Conservation (phyloP, 1,140 invertebrate genomes). For the Heliconius hewitsoni region DNA sequence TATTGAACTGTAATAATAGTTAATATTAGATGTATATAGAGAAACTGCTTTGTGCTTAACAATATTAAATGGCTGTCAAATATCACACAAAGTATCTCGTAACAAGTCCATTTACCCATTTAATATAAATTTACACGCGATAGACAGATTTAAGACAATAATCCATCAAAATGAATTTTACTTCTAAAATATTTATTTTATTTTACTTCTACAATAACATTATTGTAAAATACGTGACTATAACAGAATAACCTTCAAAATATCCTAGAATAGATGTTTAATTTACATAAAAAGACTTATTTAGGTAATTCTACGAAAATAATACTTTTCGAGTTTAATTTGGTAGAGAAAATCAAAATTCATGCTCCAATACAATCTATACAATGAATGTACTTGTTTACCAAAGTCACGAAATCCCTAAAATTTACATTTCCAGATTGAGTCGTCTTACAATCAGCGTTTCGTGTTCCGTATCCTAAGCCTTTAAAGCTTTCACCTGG, state of each 20-base stretch:
- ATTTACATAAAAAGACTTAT: not conserved
- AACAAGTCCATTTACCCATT: too few species aligned
- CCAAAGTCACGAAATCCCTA: constrained; percentile 46
- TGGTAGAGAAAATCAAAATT: constrained; percentile 34
- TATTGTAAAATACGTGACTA: not conserved
- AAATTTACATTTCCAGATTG: constrained; percentile 51
- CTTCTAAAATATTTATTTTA: too few species aligned
- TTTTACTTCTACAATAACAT: not conserved
- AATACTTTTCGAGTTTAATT: not conserved
- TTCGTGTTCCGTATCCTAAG: constrained; percentile 42
- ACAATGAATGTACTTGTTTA: constrained; percentile 37
- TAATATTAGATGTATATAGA: not conserved
- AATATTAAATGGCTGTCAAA: too few species aligned
- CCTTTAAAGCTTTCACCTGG: constrained; percentile 41
- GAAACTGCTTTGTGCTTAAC: too few species aligned
- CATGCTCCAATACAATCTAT: constrained; percentile 38
- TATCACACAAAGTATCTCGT: too few species aligned
- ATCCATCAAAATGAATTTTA: not conserved
- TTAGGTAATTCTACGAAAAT: not conserved
- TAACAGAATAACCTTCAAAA: not conserved
- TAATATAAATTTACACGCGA: too few species aligned
- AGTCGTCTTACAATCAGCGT: constrained; percentile 47
- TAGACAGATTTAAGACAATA: not conserved
- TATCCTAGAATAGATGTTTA: not conserved
- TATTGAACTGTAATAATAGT: not conserved